phyloP scores from a whole-genome alignment of 2,888 invertebrate genomes.

The Scaptomyza parva region DNA sequence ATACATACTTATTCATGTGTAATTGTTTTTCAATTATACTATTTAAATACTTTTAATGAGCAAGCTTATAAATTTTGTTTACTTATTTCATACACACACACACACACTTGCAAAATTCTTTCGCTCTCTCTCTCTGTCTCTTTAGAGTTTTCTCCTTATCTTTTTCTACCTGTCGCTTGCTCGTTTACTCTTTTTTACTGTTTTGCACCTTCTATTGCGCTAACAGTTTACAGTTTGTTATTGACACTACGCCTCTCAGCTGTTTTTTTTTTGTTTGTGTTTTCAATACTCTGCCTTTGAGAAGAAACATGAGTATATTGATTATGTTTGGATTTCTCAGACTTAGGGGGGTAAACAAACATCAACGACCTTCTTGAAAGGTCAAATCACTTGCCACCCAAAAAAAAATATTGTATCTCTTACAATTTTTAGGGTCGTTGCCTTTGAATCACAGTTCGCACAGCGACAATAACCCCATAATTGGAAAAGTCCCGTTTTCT shows the following conservation, averaged over 20 bases:
- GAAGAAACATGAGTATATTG: too few species aligned
- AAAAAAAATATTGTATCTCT: background rate
- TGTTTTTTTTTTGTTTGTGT: conserved; percentile 17
- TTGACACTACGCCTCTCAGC: conserved; percentile 30
- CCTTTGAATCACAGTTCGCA: background rate
- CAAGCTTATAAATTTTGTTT: too few species aligned
- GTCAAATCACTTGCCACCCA: background rate
- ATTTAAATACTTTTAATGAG: conserved; percentile 5
- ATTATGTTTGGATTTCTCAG: background rate
- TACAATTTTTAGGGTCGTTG: background rate
- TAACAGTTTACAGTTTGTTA: conserved; percentile 28
- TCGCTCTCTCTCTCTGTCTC: conserved; percentile 1
- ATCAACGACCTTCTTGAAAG: background rate
- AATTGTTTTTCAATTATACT: conserved; percentile 31
- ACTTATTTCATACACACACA: conserved; percentile 34
- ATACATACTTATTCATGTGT: conserved; percentile 18
- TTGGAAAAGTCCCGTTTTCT: background rate
- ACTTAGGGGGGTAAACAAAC: background rate
- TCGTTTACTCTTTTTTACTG: conserved; percentile 13
- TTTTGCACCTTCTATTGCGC: conserved; percentile 22
- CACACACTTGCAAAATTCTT: background rate
- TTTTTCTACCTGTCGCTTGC: background rate
- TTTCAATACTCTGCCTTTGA: background rate
- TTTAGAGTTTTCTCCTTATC: conserved; percentile 1
- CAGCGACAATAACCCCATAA: background rate